Percentiles rank a stretch among this genome's conserved stretches.
Evolutionary conservation across 2,888 invertebrate species (phyloP).

Genomic region (Chalcis sispes): DNA sequence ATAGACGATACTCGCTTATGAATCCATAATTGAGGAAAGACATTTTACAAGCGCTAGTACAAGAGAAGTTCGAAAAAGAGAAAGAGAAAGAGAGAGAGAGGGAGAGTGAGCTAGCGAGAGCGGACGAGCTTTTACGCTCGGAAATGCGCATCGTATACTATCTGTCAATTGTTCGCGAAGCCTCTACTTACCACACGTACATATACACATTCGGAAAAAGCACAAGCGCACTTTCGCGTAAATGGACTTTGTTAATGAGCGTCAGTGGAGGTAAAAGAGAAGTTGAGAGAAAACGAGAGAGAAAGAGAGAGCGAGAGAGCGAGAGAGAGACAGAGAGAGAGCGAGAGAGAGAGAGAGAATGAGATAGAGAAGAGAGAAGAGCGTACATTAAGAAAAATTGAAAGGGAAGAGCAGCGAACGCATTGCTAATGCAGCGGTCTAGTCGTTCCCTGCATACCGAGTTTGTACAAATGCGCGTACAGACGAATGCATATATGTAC

Average conservation of each 20-base stretch:
- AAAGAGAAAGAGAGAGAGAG: background rate
- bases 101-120: background rate
- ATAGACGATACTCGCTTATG: background rate
- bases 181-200: no score
- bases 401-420: background rate
- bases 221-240: constrained; percentile 10
- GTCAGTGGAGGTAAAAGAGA: background rate
- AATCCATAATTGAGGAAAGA: no score
- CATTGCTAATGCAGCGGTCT: constrained; percentile 8
- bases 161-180: no score
- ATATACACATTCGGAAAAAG: no score
- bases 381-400: background rate
- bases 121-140: background rate
- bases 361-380: background rate
- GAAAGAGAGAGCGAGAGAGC: background rate
- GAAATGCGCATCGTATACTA: no score
- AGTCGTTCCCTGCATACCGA: background rate
- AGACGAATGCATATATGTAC: no score
- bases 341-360: background rate
- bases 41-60: constrained; percentile 2
- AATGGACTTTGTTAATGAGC: constrained; percentile 59
- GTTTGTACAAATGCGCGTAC: no score
- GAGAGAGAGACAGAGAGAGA: background rate
- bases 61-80: background rate
- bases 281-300: background rate